Base-by-base conservation (phyloP, 2,113 vertebrate genomes). In the Brachyhypopomus occidentalis region DNA sequence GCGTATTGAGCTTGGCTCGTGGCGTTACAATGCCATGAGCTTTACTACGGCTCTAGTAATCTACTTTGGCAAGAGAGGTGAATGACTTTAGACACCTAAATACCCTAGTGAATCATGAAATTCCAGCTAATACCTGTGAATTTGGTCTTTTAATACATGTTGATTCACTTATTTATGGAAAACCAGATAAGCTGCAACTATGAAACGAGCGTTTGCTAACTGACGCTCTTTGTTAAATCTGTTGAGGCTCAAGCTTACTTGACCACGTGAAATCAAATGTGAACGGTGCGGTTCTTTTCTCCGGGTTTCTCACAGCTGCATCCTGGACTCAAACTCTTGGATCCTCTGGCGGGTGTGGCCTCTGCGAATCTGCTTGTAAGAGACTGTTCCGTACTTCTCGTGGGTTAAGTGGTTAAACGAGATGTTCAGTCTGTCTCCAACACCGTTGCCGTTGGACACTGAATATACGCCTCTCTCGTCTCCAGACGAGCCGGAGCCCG, bases 261-360 rank as follows among this genome's bases (percentile, higher is more conserved):
- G 22, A 19, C 34, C 30, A 22, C 19, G 45, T 52, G 9, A 52
- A 52, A 14, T 52, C 45, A 11, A 52, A 52, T 14, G 45, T 52
- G 45, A 52, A 52, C 12, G 45, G 45, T 14, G 12, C 12, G 12
- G 12, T 52, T 8, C 12, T 52, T 14, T 52, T 52, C 45, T 52
- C 45, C 9, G 12, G 45, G 45, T 20, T 2, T 62, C 62, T 92
- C 83, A 95, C 79, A 94, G 91, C 90, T 96, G 94, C 85, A 97
- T 92, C 95, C 96, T 95, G 80, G 94, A 94, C 81, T 99, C 97
- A 45, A 98, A 99, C 80, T 96, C 95, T 20, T 96, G 94, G 2
- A 98, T 97, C 83, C 95, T 94, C 87, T 97, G 95, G 8, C 95
- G 96, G 45, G 97, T 98, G 90, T 97, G 98, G 78, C 97, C 97